A percentile compares a stretch with the other conserved stretches of the same genome.
phyloP scores from a whole-genome alignment of 1,140 invertebrate genomes.

The Leptopilina boulardi region DNA sequence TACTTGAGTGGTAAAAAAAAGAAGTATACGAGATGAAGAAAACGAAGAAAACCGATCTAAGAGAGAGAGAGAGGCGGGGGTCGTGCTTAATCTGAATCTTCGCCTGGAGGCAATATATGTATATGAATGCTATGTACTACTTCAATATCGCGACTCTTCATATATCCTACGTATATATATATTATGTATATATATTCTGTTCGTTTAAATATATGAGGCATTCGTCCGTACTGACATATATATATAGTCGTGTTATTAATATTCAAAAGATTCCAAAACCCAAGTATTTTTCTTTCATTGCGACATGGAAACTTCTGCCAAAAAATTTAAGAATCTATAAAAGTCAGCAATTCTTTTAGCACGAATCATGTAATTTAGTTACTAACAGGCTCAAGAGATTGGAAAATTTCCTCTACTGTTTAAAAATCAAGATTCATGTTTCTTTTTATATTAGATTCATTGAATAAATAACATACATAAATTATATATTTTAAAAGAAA shows the following conservation, averaged over 20 bases:
- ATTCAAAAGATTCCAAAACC: slow-evolving; percentile 37
- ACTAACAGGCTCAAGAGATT: background rate
- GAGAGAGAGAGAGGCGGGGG: slow-evolving; percentile 34
- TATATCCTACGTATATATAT: slow-evolving; percentile 18
- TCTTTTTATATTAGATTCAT: no score
- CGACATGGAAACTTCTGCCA: background rate
- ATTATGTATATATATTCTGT: slow-evolving; percentile 31
- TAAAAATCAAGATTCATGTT: background rate
- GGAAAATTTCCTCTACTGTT: background rate
- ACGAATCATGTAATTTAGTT: slow-evolving; percentile 6
- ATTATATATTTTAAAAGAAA: no score
- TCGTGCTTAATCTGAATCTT: slow-evolving; percentile 65
- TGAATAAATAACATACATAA: no score
- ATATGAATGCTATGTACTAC: slow-evolving; percentile 50
- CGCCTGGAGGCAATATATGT: slow-evolving; percentile 51
- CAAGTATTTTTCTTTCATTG: slow-evolving; percentile 9
- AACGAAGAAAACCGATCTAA: slow-evolving; percentile 31
- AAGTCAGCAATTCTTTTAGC: background rate
- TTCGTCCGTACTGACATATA: slow-evolving; percentile 39
- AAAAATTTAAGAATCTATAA: background rate
- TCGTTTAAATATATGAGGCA: slow-evolving; percentile 23
- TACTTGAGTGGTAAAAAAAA: slow-evolving; percentile 37
- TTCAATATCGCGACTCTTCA: slow-evolving; percentile 53
- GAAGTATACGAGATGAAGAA: slow-evolving; percentile 37
- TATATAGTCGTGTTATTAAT: slow-evolving; percentile 51